Percentiles rank a stretch among this genome's conserved stretches.
These are phyloP conservation scores for Anguilla anguilla DNA, from an alignment of 2,797 vertebrate genomes.

Conservation along the genomic window DNA sequence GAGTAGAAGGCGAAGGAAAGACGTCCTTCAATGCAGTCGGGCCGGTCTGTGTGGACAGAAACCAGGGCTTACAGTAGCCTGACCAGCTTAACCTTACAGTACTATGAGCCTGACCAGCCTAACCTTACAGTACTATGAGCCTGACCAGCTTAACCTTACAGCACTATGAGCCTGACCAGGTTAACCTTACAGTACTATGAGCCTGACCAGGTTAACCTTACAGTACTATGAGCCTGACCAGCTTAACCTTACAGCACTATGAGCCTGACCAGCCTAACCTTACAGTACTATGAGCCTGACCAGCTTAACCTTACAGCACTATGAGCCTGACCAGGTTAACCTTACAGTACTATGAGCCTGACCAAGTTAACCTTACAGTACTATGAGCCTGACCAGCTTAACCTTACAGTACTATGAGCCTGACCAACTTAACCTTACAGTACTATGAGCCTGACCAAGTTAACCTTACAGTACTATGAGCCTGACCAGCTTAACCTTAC, in stretches of 20 bases:
- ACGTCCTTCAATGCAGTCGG: slow-evolving; percentile 85
- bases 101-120: background rate
- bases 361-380: background rate
- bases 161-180: background rate
- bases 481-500: background rate
- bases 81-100: too few species aligned
- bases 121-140: too few species aligned
- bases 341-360: background rate
- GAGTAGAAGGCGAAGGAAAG: slow-evolving; percentile 92
- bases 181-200: too few species aligned
- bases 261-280: too few species aligned
- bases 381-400: background rate
- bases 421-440: background rate
- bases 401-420: too few species aligned
- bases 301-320: background rate
- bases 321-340: background rate
- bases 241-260: background rate
- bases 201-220: background rate
- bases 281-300: too few species aligned
- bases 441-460: background rate
- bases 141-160: too few species aligned
- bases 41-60: slow-evolving; percentile 76
- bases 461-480: background rate
- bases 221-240: background rate
- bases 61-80: background rate